Evolutionary conservation across 2,888 invertebrate genomes (phyloP).

Genomic region (Cryptosula pallasiana): DNA sequence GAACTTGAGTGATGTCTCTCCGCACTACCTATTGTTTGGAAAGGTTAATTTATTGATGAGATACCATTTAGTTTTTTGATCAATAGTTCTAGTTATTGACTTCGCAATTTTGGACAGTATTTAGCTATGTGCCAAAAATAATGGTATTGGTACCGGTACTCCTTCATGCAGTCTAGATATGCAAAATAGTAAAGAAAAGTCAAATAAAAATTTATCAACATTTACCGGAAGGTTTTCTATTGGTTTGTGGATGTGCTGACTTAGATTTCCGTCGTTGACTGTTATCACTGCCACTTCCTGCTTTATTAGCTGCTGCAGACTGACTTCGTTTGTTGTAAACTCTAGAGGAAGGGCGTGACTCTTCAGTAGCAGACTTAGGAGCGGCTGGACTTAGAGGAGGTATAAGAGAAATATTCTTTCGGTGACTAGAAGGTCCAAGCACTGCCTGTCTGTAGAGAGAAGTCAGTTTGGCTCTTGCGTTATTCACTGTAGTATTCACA

Average conservation of each 20-base stretch:
- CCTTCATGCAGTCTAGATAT: too few relatives aligned
- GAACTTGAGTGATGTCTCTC: too few relatives aligned
- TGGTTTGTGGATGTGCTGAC: not conserved
- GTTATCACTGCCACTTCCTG: not conserved
- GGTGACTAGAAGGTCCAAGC: not conserved
- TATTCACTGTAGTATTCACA: constrained; percentile 18
- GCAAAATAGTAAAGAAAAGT: too few relatives aligned
- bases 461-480: constrained; percentile 2
- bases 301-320: not conserved
- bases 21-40: too few relatives aligned
- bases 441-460: constrained; percentile 3
- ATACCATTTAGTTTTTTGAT: too few relatives aligned
- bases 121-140: too few relatives aligned
- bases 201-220: too few relatives aligned
- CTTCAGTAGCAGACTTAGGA: not conserved
- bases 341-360: not conserved
- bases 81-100: too few relatives aligned
- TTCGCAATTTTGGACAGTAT: too few relatives aligned
- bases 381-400: not conserved
- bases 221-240: not conserved
- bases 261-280: not conserved
- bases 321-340: not conserved
- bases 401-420: not conserved
- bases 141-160: too few relatives aligned
- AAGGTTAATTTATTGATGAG: too few relatives aligned